Conservation (phyloP, 2,113 vertebrate species). For the Sapajus apella region DNA sequence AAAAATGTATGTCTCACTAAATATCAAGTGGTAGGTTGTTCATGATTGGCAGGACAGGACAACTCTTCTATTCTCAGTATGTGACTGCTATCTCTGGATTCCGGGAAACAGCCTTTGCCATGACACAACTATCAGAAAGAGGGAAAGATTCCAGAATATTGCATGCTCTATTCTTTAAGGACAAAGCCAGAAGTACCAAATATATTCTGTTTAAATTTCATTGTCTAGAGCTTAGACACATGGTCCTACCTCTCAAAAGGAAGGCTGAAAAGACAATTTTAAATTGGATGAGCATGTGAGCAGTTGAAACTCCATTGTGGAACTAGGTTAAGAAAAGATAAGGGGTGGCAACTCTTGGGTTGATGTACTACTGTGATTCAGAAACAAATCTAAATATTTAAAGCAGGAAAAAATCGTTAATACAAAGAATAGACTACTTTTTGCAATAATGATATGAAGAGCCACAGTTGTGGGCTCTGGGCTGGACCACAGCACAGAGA, state of each 20-base stretch:
- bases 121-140: neutral
- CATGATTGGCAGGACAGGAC: no score
- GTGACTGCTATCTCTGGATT: neutral
- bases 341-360: neutral
- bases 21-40: neutral
- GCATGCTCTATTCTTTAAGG: neutral
- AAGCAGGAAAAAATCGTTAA: neutral
- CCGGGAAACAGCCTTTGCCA: neutral
- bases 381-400: constrained; percentile 10
- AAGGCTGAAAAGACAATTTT: neutral
- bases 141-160: neutral
- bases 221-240: neutral
- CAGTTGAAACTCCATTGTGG: neutral
- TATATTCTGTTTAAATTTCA: neutral
- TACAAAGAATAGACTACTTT: neutral
- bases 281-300: neutral
- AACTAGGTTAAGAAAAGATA: neutral
- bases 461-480: neutral
- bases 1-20: neutral
- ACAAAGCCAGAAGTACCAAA: neutral
- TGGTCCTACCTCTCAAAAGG: neutral
- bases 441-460: neutral
- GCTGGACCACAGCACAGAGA: neutral
- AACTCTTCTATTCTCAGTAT: neutral
- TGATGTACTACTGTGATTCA: neutral